Evolutionary conservation across 2,797 vertebrate species (phyloP), one percentile per base, ranked within the genome.

Genomic region (Megaceryle alcyon): DNA sequence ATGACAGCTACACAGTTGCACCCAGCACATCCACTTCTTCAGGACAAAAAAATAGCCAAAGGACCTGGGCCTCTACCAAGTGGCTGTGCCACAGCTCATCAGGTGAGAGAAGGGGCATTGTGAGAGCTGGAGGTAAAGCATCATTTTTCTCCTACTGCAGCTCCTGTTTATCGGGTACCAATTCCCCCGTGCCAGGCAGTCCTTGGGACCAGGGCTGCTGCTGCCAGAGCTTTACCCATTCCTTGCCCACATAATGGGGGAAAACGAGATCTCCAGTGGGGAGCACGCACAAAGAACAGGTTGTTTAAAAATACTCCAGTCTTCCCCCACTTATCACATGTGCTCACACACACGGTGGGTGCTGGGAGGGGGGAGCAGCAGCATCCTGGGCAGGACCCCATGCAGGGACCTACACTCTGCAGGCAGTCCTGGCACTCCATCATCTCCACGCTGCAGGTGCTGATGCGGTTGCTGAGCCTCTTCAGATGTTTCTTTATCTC

Each of bases 401-500:
- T 16, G 2, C 1, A 7, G 41, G 5, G 17, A 72, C 77, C 54
- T 68, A 99, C 99, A 65, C 98, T 97, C 84, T 97, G 98, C 92
- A 99, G 98, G 43, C 92, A 95, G 70, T 98, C 98, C 94, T 99
- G 98, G 86, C 94, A 98, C 86, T 97, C 97, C 66, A 96, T 97
- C 82, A 98, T 97, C 92, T 99, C 98, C 5, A 97, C 96, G 28
- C 98, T 95, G 91, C 98, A 98, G 90, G 97, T 88, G 0, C 96
- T 93, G 94, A 99, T 98, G 69, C 97, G 98, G 85, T 97, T 97
- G 94, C 93, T 95, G 51, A 99, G 97, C 89, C 98, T 98, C 82
- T 98, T 98, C 90, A 99, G 92, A 16, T 98, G 97, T 59, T 96
- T 98, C 94, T 98, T 98, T 63, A 99, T 98, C 68, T 99, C 98